These are phyloP conservation scores for Wasmannia auropunctata DNA, from an alignment of 1,140 invertebrate species.

Conservation along the genomic window DNA sequence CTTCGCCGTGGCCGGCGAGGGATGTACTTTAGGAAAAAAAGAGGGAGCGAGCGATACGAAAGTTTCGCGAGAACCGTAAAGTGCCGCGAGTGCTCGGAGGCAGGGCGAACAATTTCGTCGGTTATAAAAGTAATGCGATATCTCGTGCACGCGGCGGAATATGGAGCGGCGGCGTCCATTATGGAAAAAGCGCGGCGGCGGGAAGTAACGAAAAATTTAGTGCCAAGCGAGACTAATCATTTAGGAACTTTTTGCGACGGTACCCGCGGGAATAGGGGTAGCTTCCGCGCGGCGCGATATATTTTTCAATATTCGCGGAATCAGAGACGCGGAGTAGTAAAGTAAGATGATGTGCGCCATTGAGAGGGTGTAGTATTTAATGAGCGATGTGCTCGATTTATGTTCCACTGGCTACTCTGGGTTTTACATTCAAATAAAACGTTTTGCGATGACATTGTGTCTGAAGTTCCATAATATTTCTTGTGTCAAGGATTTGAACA, in stretches of 20 bases:
- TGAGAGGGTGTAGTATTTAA: not conserved
- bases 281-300: not conserved
- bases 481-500: not conserved
- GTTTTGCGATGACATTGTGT: not conserved
- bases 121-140: conserved; percentile 59
- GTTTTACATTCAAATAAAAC: not conserved
- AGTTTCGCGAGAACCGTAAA: conserved; percentile 54
- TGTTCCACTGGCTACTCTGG: not conserved
- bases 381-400: conserved; percentile 1
- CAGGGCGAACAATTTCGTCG: conserved; percentile 44
- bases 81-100: conserved; percentile 39
- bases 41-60: conserved; percentile 1
- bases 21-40: not conserved
- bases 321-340: conserved; percentile 17
- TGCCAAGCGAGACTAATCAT: conserved; percentile 58
- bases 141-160: conserved; percentile 32
- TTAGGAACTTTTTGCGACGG: conserved; percentile 36
- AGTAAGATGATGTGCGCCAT: not conserved
- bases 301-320: conserved; percentile 64
- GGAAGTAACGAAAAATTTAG: conserved; percentile 63
- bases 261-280: conserved; percentile 3
- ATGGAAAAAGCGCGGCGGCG: conserved; percentile 65
- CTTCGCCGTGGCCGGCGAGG: not conserved
- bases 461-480: too few species aligned
- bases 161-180: conserved; percentile 65